phyloP scores from a whole-genome alignment of 2,797 vertebrate genomes.

The Dryobates pubescens region DNA sequence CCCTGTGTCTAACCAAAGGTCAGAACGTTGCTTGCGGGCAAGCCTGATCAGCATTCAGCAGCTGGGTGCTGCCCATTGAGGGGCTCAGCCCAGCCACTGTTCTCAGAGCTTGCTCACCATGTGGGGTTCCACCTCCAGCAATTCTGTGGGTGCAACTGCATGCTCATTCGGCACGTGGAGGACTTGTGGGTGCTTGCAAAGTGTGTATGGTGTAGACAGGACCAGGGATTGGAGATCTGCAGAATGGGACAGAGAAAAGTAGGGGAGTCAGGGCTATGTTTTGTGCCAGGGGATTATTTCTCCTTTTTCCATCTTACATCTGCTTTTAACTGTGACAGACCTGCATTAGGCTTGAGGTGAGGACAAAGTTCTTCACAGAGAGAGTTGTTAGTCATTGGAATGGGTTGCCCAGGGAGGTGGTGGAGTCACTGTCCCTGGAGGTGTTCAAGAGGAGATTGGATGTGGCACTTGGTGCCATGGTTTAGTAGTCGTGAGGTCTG shows the following conservation, averaged over 20 bases:
- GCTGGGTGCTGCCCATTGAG: neutral
- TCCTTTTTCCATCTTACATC: neutral
- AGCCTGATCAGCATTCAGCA: neutral
- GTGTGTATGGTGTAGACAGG: neutral
- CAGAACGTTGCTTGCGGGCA: neutral
- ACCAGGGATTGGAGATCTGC: neutral
- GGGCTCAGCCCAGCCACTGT: neutral
- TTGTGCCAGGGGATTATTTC: neutral
- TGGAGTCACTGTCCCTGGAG: too few species aligned
- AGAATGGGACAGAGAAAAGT: neutral
- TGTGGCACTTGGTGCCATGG: too few species aligned
- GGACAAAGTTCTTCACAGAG: too few species aligned
- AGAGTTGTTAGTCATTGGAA: too few species aligned
- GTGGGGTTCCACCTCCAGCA: neutral
- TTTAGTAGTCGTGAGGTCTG: too few species aligned
- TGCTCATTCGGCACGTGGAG: accelerated
- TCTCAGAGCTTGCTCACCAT: neutral
- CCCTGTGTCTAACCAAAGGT: neutral
- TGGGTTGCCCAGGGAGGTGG: too few species aligned
- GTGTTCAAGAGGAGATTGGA: too few species aligned
- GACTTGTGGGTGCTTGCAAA: neutral
- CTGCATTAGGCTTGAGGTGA: too few species aligned
- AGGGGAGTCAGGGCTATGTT: neutral
- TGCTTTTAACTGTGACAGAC: neutral
- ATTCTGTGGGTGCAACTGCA: neutral